These are phyloP conservation scores for Octopus sinensis DNA, from an alignment of 1,140 invertebrate species.

Conservation along the genomic window DNA sequence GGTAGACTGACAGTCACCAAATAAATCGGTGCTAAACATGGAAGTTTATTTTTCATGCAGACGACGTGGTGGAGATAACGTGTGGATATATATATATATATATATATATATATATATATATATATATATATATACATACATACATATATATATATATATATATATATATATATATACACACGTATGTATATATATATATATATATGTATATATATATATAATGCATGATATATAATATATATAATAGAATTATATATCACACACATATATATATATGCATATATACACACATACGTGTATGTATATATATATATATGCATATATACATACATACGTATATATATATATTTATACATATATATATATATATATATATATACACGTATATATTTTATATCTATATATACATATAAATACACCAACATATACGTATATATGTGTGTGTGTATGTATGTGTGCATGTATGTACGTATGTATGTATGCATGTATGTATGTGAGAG, in stretches of 20 bases:
- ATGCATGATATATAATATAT: background rate
- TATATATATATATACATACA: too few relatives aligned
- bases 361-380: background rate
- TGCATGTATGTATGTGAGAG: background rate
- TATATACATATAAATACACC: background rate
- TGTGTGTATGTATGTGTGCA: background rate
- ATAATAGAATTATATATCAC: background rate
- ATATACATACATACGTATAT: too few relatives aligned
- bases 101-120: too few relatives aligned
- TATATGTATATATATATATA: background rate
- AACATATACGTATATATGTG: background rate
- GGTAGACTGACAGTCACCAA: too few relatives aligned
- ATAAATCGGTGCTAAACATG: too few relatives aligned
- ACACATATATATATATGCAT: background rate
- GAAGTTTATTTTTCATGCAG: too few relatives aligned
- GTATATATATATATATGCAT: background rate
- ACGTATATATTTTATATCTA: background rate
- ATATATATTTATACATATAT: background rate
- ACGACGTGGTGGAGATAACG: too few relatives aligned
- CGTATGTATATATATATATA: background rate
- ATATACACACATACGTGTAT: background rate
- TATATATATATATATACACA: background rate
- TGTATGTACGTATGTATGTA: background rate
- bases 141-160: background rate
- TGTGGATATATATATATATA: too few relatives aligned